A percentile compares a stretch with the other conserved stretches of the same genome.
phyloP scores from a whole-genome alignment of 2,797 vertebrate genomes.

The Malurus leucopterus region DNA sequence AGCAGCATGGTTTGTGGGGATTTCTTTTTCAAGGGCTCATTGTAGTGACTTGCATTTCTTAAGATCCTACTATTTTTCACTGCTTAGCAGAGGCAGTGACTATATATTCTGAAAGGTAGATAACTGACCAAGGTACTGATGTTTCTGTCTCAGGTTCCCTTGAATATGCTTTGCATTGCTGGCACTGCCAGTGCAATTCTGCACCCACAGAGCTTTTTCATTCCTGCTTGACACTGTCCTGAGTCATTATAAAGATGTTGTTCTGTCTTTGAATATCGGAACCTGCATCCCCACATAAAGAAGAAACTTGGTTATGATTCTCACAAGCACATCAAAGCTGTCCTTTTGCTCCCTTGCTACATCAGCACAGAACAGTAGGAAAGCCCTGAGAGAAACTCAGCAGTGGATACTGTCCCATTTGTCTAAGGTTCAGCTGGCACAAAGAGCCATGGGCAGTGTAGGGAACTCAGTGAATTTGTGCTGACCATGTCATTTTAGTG shows the following conservation, averaged over 20 bases:
- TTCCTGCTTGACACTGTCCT: not conserved
- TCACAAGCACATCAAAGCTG: not conserved
- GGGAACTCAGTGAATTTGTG: not conserved
- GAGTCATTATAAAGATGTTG: not conserved
- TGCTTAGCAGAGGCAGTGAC: not conserved
- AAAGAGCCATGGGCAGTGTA: fast-evolving
- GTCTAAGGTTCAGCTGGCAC: not conserved
- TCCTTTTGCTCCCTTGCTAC: not conserved
- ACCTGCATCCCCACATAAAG: not conserved
- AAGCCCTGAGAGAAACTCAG: not conserved
- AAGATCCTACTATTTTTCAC: not conserved
- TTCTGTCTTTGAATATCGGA: not conserved
- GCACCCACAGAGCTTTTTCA: not conserved
- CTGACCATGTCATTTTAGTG: not conserved
- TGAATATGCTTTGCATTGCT: not conserved
- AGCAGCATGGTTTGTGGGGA: fast-evolving
- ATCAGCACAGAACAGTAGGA: not conserved
- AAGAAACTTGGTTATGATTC: not conserved
- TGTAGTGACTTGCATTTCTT: not conserved
- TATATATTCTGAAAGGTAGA: not conserved
- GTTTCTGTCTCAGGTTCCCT: not conserved
- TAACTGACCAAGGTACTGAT: not conserved
- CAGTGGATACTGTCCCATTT: not conserved
- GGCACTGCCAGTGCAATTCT: not conserved
- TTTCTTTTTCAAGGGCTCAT: not conserved